phyloP scores from a whole-genome alignment of 2,113 vertebrate species.

The Heteronetta atricapilla region DNA sequence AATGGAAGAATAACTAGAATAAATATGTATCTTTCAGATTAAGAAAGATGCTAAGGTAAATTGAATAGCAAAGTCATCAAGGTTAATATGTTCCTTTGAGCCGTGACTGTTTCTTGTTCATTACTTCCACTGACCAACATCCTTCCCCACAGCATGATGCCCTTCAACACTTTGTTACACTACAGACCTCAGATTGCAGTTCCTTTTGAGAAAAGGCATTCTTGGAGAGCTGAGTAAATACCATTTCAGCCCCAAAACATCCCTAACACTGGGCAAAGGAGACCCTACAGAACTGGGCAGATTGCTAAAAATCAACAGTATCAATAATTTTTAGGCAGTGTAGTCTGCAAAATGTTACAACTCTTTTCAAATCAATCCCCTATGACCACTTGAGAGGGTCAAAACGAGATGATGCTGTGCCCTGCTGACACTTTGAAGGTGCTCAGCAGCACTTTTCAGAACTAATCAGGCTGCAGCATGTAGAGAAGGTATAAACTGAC shows the following conservation, averaged over 20 bases:
- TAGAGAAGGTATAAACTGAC: not conserved
- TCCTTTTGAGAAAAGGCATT: not conserved
- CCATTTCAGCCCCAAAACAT: not conserved
- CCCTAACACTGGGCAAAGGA: not conserved
- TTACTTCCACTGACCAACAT: not conserved
- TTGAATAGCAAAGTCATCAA: not conserved
- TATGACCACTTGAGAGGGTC: not conserved
- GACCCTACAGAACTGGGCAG: not conserved
- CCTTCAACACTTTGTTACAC: not conserved
- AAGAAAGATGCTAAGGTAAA: not conserved
- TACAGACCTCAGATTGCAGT: not conserved
- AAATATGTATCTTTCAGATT: not conserved
- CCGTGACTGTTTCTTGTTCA: not conserved
- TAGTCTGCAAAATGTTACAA: not conserved
- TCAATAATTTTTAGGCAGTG: not conserved
- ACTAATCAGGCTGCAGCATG: not conserved
- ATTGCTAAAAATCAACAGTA: not conserved
- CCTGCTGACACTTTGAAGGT: not conserved
- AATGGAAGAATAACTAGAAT: not conserved
- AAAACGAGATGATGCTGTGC: not conserved
- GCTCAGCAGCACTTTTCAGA: not conserved
- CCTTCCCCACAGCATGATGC: not conserved
- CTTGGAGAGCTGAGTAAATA: not conserved
- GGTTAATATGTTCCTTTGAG: not conserved
- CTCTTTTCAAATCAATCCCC: not conserved